Base-by-base conservation (phyloP, 2,888 invertebrate genomes). In the Exephanes ischioxanthus region DNA sequence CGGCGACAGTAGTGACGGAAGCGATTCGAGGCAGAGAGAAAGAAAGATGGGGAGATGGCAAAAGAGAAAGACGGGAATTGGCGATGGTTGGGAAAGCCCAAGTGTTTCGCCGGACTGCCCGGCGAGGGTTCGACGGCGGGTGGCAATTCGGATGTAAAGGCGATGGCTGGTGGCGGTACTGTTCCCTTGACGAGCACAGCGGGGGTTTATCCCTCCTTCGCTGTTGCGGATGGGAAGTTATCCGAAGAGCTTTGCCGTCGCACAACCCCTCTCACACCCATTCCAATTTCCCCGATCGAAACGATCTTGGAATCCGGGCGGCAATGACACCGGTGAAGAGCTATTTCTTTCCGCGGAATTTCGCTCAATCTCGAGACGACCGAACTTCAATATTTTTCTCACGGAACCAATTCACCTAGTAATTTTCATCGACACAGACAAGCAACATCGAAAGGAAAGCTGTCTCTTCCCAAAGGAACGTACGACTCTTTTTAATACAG, bases 131-230 rank as follows among this genome's bases (percentile, higher is more conserved):
- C 66, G 58, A 45, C 83, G 80, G 82, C 88, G 89, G 91, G 88
- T 89, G 90, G 87, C 85, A 84, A 87, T 90, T 87, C 89, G 87
- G 87, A 90, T 85, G 90, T 88, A 90, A 90, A 90, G 88, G 80
- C 89, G 88, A 89, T 90, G 88, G 90, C 91, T 91, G 91, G 91
- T 91, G 91, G 91, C 88, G 76, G 85, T 89, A 91, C 90, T 91
- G 91, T 91, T 91, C 89, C 87, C 75, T 86, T 90, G 89, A 89
- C 89, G 89, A 90, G 80, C 88, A 68, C 90, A 87, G 83, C 87
- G 61, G 88, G 88, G 88, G 80, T 67, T 71, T 72, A 63, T 58
- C 58, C 72, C 78, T 68, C 58, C 45, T 80, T 71, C 77, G 16
- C 63, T 67, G 66, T 63, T 63, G 53, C n/a, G 58, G 70, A 61